Conservation (phyloP, 1,140 invertebrate species). For the Brachionus angularis region DNA sequence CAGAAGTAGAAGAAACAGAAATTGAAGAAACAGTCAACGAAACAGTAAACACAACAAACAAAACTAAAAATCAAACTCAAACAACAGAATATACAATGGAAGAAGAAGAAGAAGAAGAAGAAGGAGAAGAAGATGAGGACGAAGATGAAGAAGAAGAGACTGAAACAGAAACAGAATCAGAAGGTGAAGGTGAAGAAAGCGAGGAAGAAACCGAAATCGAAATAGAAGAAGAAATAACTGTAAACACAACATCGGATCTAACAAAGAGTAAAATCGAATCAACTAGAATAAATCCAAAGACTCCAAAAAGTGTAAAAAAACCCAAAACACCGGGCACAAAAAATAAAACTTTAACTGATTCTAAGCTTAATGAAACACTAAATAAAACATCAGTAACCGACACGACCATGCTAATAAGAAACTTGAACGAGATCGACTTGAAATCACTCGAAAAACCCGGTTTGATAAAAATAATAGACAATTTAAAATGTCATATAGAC, state of each 20-base stretch:
- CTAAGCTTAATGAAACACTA: not conserved
- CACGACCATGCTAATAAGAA: not conserved
- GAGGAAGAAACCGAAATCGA: too few species aligned
- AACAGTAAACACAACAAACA: too few species aligned
- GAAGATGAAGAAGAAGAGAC: too few species aligned
- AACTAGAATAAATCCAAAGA: constrained; percentile 14
- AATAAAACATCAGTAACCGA: constrained; percentile 2
- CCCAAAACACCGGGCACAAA: not conserved
- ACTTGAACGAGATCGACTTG: not conserved
- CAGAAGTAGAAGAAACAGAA: constrained; percentile 14
- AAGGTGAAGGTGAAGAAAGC: too few species aligned
- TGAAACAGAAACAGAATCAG: too few species aligned
- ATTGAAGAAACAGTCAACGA: constrained; percentile 24
- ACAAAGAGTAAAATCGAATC: constrained; percentile 12
- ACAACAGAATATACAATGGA: too few species aligned
- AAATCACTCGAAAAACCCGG: too few species aligned
- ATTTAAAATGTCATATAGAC: not conserved
- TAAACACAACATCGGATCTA: not conserved
- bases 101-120: too few species aligned
- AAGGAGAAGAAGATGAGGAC: too few species aligned
- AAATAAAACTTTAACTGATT: constrained; percentile 1
- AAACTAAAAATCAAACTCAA: too few species aligned
- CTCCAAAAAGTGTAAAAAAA: constrained; percentile 23
- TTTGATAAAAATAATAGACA: constrained; percentile 13
- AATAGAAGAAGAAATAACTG: not conserved